Evolutionary conservation across 2,113 vertebrate species (phyloP).

Genomic region (Nerophis lumbriciformis): DNA sequence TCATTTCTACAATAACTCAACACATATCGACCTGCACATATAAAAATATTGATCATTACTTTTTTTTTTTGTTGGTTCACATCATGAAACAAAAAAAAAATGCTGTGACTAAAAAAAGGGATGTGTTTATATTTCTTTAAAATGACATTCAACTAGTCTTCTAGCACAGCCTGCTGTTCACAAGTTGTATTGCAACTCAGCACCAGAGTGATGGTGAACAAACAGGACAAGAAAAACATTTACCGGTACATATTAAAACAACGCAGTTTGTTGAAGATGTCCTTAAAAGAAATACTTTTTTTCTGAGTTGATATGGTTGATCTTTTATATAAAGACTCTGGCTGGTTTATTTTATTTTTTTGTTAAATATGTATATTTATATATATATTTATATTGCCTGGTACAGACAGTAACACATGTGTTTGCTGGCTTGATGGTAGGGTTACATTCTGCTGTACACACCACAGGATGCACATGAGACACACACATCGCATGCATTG

Average conservation of each 20-base stretch:
- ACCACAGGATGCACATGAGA: slow-evolving; percentile 29
- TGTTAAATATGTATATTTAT: no score
- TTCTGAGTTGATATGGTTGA: neutral
- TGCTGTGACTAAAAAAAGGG: slow-evolving; percentile 24
- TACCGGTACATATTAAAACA: slow-evolving; percentile 24
- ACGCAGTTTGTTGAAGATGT: neutral
- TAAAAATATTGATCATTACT: slow-evolving; percentile 33
- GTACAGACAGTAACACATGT: slow-evolving; percentile 21
- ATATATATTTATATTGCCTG: neutral
- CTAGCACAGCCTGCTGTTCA: slow-evolving; percentile 58
- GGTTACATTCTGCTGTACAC: slow-evolving; percentile 39
- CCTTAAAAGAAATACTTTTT: neutral
- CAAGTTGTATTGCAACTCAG: slow-evolving; percentile 32
- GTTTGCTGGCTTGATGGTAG: slow-evolving; percentile 36
- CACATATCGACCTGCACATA: slow-evolving; percentile 31
- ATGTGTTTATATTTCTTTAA: slow-evolving; percentile 8
- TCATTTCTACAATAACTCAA: slow-evolving; percentile 25
- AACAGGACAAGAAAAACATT: slow-evolving; percentile 24
- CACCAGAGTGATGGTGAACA: slow-evolving; percentile 6
- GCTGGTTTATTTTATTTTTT: slow-evolving; percentile 7
- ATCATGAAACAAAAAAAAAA: slow-evolving; percentile 37
- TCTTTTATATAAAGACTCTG: neutral
- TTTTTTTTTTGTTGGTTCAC: slow-evolving; percentile 35
- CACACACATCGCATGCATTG: slow-evolving; percentile 20
- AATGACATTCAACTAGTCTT: slow-evolving; percentile 56